A percentile compares a stretch with the other conserved stretches of the same genome.
These are phyloP conservation scores for Leptinotarsa tumamoca DNA, from an alignment of 2,888 invertebrate genomes.

Conservation along the genomic window DNA sequence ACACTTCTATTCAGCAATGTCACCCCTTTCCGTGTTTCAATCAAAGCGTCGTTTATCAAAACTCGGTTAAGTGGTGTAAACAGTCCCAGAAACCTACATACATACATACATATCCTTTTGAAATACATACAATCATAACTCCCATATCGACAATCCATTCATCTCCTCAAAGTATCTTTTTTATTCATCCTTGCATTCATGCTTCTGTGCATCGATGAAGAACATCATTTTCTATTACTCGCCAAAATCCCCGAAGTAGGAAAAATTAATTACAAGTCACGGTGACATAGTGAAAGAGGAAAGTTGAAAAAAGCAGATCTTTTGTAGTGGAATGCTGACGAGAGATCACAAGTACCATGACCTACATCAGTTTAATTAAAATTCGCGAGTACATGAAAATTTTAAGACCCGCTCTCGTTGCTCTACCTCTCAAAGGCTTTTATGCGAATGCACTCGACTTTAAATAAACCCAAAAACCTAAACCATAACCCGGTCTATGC, in stretches of 20 bases:
- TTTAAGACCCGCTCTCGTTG: conserved; percentile 38
- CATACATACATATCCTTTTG: no score
- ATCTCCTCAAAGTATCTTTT: not conserved
- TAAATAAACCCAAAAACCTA: conserved; percentile 33
- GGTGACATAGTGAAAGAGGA: conserved; percentile 24
- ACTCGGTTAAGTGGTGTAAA: no score
- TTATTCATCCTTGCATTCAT: not conserved
- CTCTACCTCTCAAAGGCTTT: conserved; percentile 26
- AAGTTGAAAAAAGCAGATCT: conserved; percentile 31
- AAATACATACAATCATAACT: not conserved
- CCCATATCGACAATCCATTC: not conserved
- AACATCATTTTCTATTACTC: conserved; percentile 19
- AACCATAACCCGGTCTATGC: conserved; percentile 14
- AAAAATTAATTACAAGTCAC: conserved; percentile 33
- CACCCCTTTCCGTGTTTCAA: no score
- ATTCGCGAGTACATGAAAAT: conserved; percentile 42
- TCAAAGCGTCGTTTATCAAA: no score
- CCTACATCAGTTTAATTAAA: conserved; percentile 49
- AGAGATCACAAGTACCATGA: conserved; percentile 40
- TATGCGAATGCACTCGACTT: conserved; percentile 33
- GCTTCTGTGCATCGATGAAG: not conserved
- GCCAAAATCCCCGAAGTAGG: conserved; percentile 23
- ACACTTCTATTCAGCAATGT: no score
- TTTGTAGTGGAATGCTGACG: conserved; percentile 34
- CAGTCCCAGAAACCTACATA: no score